A percentile compares a stretch with the other conserved stretches of the same genome.
These are phyloP conservation scores for Nannoperca obscura DNA, from an alignment of 2,797 vertebrate genomes.

Conservation along the genomic window DNA sequence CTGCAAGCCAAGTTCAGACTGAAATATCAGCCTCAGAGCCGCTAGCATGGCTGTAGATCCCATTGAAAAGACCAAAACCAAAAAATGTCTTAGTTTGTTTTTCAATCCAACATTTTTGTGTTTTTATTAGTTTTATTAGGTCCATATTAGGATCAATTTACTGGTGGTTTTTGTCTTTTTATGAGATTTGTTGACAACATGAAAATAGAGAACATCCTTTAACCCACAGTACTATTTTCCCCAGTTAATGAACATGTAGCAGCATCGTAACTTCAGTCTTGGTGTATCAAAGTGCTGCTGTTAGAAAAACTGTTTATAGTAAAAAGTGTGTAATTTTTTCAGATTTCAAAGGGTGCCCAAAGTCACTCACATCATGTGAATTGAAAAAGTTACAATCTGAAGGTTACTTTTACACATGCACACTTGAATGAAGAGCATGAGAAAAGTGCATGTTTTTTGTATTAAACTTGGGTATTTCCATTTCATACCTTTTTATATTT, in stretches of 20 bases:
- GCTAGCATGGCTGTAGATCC: not conserved
- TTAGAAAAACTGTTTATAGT: not conserved
- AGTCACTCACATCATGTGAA: constrained; percentile 7
- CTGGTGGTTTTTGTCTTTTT: not conserved
- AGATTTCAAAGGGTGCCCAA: not conserved
- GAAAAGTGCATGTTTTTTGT: not conserved
- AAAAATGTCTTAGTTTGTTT: too few species aligned
- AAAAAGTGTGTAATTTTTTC: constrained; percentile 6
- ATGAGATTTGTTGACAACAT: not conserved
- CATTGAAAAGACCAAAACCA: too few species aligned
- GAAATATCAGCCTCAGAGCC: too few species aligned
- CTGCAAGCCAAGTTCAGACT: constrained; percentile 68
- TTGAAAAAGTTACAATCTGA: constrained; percentile 25
- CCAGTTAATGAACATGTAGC: not conserved
- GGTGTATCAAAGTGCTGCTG: not conserved
- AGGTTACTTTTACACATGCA: constrained; percentile 24
- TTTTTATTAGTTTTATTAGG: not conserved
- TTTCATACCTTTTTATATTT: too few species aligned
- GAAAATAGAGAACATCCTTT: not conserved
- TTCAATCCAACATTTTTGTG: not conserved
- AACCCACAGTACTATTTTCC: not conserved
- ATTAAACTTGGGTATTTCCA: not conserved
- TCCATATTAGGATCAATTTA: not conserved
- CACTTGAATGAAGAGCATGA: not conserved
- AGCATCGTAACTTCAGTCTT: not conserved